Percentiles rank a stretch among this genome's conserved stretches.
Evolutionary conservation across 2,797 vertebrate species (phyloP).

Genomic region (Clarias fuscus): DNA sequence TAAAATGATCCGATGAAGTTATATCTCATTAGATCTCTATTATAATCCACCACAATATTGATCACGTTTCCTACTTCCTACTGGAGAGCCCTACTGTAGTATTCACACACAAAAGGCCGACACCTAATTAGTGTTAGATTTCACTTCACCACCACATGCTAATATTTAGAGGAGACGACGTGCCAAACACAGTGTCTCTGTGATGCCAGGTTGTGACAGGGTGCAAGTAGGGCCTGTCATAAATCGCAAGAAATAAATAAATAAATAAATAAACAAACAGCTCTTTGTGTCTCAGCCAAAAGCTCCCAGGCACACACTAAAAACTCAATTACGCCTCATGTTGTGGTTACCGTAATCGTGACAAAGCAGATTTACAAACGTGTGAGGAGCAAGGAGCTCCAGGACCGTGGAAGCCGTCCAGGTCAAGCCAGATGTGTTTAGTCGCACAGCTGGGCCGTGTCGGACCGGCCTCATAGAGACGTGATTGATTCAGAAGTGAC

Average conservation of each 20-base stretch:
- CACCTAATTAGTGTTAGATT: constrained; percentile 18
- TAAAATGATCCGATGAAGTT: not conserved
- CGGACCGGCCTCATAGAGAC: constrained; percentile 34
- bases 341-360: constrained; percentile 47
- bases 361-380: constrained; percentile 4
- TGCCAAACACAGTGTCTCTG: constrained; percentile 15
- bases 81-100: not conserved
- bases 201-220: constrained; percentile 41
- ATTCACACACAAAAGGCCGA: not conserved
- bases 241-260: constrained; percentile 43
- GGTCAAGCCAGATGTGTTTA: constrained; percentile 18
- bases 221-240: constrained; percentile 42
- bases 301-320: constrained; percentile 41
- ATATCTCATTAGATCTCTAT: not conserved
- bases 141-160: not conserved
- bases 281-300: constrained; percentile 27
- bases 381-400: constrained; percentile 1
- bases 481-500: constrained; percentile 61
- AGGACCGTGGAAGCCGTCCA: constrained; percentile 7
- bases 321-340: constrained; percentile 47
- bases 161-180: constrained; percentile 1
- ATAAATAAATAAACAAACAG: constrained; percentile 24
- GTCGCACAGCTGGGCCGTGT: constrained; percentile 43
- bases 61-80: too few relatives aligned
- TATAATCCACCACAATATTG: not conserved